Percentiles rank a stretch among this genome's conserved stretches.
Conservation (phyloP, 1,140 invertebrate genomes). For the Physella acuta region DNA sequence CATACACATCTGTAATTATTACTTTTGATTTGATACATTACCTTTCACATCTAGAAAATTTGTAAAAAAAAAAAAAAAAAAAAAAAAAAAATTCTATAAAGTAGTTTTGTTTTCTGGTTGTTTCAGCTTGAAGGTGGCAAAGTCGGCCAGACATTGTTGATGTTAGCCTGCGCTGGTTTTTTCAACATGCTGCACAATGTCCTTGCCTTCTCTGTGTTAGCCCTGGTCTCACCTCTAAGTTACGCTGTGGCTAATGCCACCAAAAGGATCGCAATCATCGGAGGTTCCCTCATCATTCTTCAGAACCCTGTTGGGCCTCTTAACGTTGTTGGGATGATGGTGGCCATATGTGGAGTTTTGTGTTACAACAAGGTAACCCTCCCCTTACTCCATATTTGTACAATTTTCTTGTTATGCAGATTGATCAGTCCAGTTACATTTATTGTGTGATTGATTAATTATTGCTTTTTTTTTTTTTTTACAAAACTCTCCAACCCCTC, state of each 20-base stretch:
- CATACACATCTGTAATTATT: no score
- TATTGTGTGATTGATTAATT: neutral
- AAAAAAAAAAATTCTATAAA: no score
- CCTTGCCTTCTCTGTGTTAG: slow-evolving; percentile 87
- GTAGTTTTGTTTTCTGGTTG: neutral
- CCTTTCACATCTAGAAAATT: no score
- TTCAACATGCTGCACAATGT: slow-evolving; percentile 94
- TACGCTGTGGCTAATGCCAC: slow-evolving; percentile 94
- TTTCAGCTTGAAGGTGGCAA: slow-evolving; percentile 52
- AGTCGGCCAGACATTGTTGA: slow-evolving; percentile 44
- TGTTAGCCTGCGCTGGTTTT: slow-evolving; percentile 81
- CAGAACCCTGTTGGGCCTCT: slow-evolving; percentile 87
- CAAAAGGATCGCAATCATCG: slow-evolving; percentile 93
- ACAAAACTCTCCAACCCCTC: neutral
- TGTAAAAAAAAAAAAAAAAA: no score
- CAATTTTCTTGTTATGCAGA: neutral
- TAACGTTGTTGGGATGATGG: slow-evolving; percentile 87
- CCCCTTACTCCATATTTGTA: neutral
- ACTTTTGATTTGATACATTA: no score
- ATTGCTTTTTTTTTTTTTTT: neutral
- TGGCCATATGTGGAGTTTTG: slow-evolving; percentile 88
- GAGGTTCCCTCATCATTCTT: slow-evolving; percentile 81
- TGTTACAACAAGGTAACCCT: slow-evolving; percentile 72
- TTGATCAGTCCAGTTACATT: neutral
- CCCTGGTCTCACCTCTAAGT: slow-evolving; percentile 83